A percentile compares a stretch with the other conserved stretches of the same genome.
phyloP scores from a whole-genome alignment of 1,140 invertebrate species.

The Apis florea region DNA sequence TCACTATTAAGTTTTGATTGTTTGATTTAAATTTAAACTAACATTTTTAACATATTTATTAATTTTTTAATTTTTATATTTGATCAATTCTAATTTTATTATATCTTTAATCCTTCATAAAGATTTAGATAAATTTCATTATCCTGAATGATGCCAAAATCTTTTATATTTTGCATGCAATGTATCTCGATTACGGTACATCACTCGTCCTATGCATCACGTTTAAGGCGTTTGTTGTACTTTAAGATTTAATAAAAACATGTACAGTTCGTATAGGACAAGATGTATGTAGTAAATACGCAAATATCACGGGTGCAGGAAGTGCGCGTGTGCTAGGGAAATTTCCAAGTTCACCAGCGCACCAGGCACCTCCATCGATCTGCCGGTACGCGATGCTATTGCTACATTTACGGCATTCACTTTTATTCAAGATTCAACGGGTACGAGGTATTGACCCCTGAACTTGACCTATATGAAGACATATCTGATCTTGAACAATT shows the following conservation, averaged over 20 bases:
- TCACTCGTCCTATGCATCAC: not conserved
- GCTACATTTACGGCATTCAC: conserved; percentile 64
- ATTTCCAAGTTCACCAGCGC: conserved; percentile 67
- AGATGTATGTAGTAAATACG: conserved; percentile 8
- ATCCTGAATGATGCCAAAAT: not conserved
- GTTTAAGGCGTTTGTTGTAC: not conserved
- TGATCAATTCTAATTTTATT: not conserved
- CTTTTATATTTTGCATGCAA: not conserved
- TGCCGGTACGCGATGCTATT: conserved; percentile 52
- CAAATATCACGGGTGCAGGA: conserved; percentile 47
- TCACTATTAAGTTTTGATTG: not conserved
- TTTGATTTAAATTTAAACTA: not conserved
- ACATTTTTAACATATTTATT: not conserved
- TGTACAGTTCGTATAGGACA: not conserved
- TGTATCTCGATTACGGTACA: not conserved
- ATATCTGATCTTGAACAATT: conserved; percentile 21
- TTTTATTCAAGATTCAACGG: conserved; percentile 61
- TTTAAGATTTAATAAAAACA: conserved; percentile 20
- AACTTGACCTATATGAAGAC: conserved; percentile 61
- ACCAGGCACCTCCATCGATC: conserved; percentile 64
- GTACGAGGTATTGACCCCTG: conserved; percentile 60
- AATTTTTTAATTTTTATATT: not conserved
- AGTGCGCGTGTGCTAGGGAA: conserved; percentile 66
- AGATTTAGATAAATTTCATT: not conserved
- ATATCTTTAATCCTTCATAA: not conserved